Evolutionary conservation across 2,797 vertebrate species (phyloP).

Genomic region (Danio kyathit): DNA sequence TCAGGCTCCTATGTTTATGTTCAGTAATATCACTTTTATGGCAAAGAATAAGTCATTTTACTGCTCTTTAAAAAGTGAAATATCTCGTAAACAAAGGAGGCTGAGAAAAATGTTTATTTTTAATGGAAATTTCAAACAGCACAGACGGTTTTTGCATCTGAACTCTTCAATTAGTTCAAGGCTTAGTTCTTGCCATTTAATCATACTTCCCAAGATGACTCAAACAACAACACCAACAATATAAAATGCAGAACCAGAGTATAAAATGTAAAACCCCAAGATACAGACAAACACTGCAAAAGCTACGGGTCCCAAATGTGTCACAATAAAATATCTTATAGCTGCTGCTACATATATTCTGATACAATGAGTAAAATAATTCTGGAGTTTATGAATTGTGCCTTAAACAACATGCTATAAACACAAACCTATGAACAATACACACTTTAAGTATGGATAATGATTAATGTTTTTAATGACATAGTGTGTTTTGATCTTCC

Average conservation of each 20-base stretch:
- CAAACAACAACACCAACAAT: no score
- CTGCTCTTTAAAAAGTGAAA: no score
- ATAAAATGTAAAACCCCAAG: neutral
- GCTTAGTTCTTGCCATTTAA: neutral
- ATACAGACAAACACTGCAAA: neutral
- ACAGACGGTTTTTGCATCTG: no score
- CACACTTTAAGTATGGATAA: neutral
- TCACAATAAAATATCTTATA: neutral
- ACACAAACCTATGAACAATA: neutral
- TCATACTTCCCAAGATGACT: neutral
- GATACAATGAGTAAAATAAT: no score
- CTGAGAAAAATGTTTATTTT: no score
- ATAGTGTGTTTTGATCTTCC: neutral
- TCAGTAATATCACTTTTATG: no score
- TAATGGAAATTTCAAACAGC: no score
- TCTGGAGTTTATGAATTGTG: neutral
- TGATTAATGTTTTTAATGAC: neutral
- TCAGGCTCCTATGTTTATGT: no score
- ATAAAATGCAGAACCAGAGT: no score
- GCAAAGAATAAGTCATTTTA: no score
- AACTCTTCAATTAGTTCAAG: no score
- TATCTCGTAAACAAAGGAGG: no score
- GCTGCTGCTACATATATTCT: neutral
- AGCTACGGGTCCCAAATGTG: neutral
- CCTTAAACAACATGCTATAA: neutral